phyloP scores from a whole-genome alignment of 2,888 invertebrate species.

The Oligia latruncula region DNA sequence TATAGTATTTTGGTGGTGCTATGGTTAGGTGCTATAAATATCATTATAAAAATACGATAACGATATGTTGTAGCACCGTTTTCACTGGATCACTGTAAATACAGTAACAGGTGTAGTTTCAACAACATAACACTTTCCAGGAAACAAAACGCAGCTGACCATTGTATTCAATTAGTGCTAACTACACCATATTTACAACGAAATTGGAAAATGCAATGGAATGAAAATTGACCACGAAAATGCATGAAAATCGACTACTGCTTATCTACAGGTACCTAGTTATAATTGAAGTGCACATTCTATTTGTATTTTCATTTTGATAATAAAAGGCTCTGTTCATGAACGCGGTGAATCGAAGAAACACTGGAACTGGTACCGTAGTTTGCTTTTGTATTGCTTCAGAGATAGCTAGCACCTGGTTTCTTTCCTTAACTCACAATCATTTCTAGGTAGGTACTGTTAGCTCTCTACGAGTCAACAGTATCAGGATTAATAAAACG shows the following conservation, averaged over 20 bases:
- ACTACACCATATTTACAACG: conserved; percentile 4
- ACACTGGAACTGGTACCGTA: background rate
- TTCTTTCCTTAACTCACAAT: conserved; percentile 1
- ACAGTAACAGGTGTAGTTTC: background rate
- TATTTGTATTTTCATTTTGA: conserved; percentile 40
- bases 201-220: conserved; percentile 23
- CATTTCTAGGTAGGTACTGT: background rate
- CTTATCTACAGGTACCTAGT: conserved; percentile 13
- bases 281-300: conserved; percentile 36
- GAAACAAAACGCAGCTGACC: background rate
- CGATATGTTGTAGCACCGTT: background rate
- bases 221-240: conserved; percentile 17
- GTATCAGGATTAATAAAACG: background rate
- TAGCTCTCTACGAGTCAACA: background rate
- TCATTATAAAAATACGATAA: background rate
- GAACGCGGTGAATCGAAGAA: conserved; percentile 26
- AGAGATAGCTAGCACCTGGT: background rate
- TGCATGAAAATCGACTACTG: conserved; percentile 24
- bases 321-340: conserved; percentile 14
- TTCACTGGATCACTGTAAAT: too few relatives aligned
- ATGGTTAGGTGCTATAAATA: background rate
- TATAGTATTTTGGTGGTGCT: background rate
- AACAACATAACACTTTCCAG: background rate
- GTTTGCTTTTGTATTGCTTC: conserved; percentile 8
- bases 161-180: conserved; percentile 30